Percentiles rank a stretch among this genome's conserved stretches.
These are phyloP conservation scores for Pelodiscus sinensis DNA, from an alignment of 2,113 vertebrate species.

Conservation along the genomic window DNA sequence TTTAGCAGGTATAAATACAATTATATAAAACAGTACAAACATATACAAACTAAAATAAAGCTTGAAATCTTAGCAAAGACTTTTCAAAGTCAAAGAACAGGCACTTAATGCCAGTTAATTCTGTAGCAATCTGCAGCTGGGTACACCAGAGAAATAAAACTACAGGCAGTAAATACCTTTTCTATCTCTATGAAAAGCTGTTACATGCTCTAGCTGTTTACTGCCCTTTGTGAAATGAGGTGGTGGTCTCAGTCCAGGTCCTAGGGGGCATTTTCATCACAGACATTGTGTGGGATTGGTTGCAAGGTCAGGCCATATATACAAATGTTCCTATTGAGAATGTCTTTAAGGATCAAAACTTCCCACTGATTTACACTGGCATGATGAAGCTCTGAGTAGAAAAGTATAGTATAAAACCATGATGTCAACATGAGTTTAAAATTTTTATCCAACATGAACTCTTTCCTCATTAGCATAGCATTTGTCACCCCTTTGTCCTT, in stretches of 20 bases:
- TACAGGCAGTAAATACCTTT: background rate
- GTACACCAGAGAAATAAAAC: background rate
- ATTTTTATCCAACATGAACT: background rate
- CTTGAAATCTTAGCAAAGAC: background rate
- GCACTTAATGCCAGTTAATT: background rate
- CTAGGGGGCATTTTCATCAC: rapidly evolving
- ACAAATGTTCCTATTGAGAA: background rate
- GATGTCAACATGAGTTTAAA: background rate
- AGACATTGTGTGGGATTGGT: background rate
- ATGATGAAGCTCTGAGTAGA: background rate
- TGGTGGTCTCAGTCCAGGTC: background rate
- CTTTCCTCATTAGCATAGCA: background rate
- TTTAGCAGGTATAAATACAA: background rate
- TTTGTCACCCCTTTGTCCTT: background rate
- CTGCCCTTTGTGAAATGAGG: background rate
- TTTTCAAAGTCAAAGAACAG: background rate
- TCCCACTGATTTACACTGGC: background rate
- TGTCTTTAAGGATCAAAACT: background rate
- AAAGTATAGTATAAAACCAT: background rate
- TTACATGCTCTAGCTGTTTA: background rate
- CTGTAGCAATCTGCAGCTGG: background rate
- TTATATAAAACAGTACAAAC: background rate
- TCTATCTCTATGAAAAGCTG: background rate
- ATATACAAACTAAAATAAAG: background rate
- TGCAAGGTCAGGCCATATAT: background rate